Conservation (phyloP, 2,113 vertebrate genomes). For the Petroica traversi region DNA sequence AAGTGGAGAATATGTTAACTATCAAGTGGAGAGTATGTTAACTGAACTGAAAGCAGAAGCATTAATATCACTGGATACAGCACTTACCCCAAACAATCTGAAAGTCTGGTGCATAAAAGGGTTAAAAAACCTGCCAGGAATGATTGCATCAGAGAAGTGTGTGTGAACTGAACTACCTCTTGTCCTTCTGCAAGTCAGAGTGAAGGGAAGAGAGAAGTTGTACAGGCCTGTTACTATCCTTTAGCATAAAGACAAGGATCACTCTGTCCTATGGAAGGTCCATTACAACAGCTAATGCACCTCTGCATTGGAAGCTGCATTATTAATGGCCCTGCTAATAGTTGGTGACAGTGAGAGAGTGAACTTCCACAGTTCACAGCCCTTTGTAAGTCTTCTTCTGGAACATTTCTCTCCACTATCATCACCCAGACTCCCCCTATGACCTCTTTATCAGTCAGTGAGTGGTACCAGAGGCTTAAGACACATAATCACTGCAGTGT, state of each 20-base stretch:
- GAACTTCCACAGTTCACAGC: conserved; percentile 65
- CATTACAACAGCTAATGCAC: conserved; percentile 29
- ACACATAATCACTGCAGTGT: conserved; percentile 2
- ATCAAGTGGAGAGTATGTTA: too few relatives aligned
- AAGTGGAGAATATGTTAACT: neutral
- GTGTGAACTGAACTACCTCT: neutral
- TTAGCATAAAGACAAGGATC: neutral
- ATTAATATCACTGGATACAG: neutral
- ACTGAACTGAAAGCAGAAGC: neutral
- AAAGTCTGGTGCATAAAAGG: neutral
- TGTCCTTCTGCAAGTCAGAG: neutral
- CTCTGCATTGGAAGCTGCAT: neutral
- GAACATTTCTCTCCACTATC: conserved; percentile 66
- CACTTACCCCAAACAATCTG: neutral
- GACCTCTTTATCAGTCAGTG: conserved; percentile 71
- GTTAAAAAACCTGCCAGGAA: neutral
- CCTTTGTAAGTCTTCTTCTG: conserved; percentile 53
- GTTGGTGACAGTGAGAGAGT: conserved; percentile 58
- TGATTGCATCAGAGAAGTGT: neutral
- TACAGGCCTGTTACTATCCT: neutral
- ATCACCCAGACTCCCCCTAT: conserved; percentile 57
- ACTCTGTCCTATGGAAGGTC: neutral
- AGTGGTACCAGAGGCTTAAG: conserved; percentile 68
- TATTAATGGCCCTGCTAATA: conserved; percentile 56
- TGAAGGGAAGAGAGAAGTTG: neutral